Evolutionary conservation across 2,797 vertebrate genomes (phyloP).

Genomic region (Syngnathus rostellatus): DNA sequence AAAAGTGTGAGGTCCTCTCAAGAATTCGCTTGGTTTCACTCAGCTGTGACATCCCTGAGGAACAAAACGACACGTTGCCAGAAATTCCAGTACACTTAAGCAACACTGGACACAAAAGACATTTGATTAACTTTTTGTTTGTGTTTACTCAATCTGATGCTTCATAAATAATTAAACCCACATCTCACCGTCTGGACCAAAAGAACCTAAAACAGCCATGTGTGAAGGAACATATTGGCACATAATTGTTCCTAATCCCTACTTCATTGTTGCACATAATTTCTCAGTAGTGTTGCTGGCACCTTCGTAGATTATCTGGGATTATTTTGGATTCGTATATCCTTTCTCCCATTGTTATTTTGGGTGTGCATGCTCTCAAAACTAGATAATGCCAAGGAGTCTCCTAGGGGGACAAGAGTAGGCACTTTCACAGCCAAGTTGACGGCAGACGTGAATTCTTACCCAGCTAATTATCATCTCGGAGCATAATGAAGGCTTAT

Average conservation of each 20-base stretch:
- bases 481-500: constrained; percentile 70
- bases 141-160: not conserved
- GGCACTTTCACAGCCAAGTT: constrained; percentile 47
- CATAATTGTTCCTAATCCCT: not conserved
- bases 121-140: not conserved
- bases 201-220: not conserved
- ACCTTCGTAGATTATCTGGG: not conserved
- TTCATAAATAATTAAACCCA: no score
- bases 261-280: not conserved
- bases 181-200: no score
- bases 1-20: constrained; percentile 14
- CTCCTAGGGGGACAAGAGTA: constrained; percentile 42
- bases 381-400: constrained; percentile 4
- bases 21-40: constrained; percentile 28
- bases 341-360: not conserved
- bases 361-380: not conserved
- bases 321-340: not conserved
- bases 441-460: constrained; percentile 49
- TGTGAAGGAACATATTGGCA: not conserved
- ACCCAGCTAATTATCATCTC: constrained; percentile 65
- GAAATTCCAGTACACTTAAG: not conserved
- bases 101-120: not conserved
- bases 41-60: constrained; percentile 26
- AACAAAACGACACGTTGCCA: constrained; percentile 10
- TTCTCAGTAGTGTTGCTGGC: not conserved